These are phyloP conservation scores for Callithrix jacchus DNA, from an alignment of 2,113 vertebrate genomes.

Conservation along the genomic window DNA sequence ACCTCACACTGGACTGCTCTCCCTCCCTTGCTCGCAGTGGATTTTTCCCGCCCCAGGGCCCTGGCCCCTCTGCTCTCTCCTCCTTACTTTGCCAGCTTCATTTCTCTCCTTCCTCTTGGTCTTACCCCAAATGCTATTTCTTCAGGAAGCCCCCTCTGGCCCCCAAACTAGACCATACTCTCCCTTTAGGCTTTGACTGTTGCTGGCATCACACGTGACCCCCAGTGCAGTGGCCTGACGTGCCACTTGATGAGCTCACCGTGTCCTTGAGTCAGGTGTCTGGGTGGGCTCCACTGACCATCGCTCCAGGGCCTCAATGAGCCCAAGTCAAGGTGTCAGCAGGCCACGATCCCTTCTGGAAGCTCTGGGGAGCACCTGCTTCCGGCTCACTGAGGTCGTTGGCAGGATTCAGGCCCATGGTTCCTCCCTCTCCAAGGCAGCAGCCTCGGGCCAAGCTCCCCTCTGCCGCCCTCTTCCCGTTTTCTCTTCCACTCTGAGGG, in stretches of 20 bases:
- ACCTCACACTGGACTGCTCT: neutral
- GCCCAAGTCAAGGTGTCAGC: neutral
- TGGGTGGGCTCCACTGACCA: too few relatives aligned
- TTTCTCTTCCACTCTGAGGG: neutral
- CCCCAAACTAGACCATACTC: neutral
- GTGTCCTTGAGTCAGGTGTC: neutral
- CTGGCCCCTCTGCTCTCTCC: neutral
- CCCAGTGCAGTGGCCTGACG: accelerated
- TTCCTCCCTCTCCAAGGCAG: neutral
- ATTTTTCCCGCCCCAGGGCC: neutral
- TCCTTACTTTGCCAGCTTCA: neutral
- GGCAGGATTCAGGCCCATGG: neutral
- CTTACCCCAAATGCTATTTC: neutral
- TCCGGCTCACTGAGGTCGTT: neutral
- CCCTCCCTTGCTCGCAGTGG: neutral
- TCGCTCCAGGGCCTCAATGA: neutral
- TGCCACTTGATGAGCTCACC: accelerated
- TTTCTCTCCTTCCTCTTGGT: neutral
- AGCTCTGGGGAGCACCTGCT: neutral
- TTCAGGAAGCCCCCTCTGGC: neutral
- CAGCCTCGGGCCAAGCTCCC: neutral
- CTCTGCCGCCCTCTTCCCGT: neutral
- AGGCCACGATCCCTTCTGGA: too few relatives aligned
- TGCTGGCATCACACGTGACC: accelerated
- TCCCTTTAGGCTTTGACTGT: too few relatives aligned